Evolutionary conservation across 2,113 vertebrate species (phyloP).

Genomic region (Plecotus auritus): DNA sequence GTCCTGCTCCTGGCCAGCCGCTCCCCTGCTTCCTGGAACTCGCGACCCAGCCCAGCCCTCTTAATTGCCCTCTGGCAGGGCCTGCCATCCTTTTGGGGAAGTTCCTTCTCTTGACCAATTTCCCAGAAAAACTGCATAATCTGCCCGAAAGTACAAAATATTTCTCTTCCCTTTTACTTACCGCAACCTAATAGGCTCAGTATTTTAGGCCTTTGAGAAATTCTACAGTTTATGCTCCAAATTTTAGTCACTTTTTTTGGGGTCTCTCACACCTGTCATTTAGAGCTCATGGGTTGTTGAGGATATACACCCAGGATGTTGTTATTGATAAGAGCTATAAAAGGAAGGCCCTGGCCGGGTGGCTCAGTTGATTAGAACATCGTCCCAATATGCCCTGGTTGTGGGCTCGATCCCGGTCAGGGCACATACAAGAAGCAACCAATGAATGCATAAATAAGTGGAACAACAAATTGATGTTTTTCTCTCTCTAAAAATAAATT

Average conservation of each 20-base stretch:
- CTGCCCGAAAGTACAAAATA: not conserved
- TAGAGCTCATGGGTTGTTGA: not conserved
- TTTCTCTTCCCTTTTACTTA: not conserved
- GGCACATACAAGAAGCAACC: not conserved
- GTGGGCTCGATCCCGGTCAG: not conserved
- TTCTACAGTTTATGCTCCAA: not conserved
- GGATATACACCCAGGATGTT: not conserved
- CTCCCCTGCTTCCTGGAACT: conserved; percentile 10
- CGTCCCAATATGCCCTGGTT: not conserved
- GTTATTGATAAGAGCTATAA: not conserved
- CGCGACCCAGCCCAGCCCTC: not conserved
- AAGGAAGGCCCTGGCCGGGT: not conserved
- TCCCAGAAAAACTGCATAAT: not conserved
- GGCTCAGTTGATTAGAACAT: not conserved
- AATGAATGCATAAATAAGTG: not conserved
- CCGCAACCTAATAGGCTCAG: not conserved
- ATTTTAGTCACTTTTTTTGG: not conserved
- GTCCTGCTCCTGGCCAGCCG: not conserved
- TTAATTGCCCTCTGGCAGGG: not conserved
- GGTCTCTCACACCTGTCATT: not conserved
- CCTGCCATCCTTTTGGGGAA: not conserved
- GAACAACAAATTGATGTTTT: not conserved
- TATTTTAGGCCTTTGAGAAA: not conserved
- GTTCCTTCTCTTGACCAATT: not conserved
- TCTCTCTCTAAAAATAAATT: not conserved